Base-by-base conservation (phyloP, 2,888 invertebrate genomes). In the Cosmia pyralina region DNA sequence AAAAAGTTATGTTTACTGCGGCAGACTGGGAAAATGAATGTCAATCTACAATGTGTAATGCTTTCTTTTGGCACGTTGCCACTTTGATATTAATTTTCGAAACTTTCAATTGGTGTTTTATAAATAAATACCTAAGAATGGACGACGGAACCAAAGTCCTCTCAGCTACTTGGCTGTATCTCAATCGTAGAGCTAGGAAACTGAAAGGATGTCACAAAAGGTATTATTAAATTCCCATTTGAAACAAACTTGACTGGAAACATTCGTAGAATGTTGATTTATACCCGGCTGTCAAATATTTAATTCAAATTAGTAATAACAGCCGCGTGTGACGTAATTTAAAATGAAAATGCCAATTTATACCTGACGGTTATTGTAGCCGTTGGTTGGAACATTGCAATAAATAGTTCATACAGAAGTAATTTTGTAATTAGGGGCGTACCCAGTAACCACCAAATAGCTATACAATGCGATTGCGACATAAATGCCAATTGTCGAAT, bases 401-500 rank as follows among this genome's bases (percentile, higher is more conserved):
- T 81, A 69, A 82, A 82, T 83, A 73, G 79, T 81, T 85, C 22
- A 72, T 78, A 73, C 75, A 75, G 52, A 79, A 77, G 79, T 81
- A 77, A 78, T 80, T 81, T 81, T 68, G 67, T 83, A 81, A 85
- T 85, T 77, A 87, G 73, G 72, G 75, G 62, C 71, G 76, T 67
- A 58, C 55, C 74, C 66, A 59, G 69, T 72, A 77, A 74, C 82
- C 67, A 79, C 75, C 59, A 64, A 77, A 82, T 85, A 87, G 85
- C 89, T 89, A 90, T 90, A 92, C 89, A 91, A 92, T 89, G 87
- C 91, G 90, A 93, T 94, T 93, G 93, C 92, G 89, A 92, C 93
- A 92, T 93, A 94, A 94, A 95, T 94, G 94, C 90, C 94, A 95
- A 95, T 95, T 94, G 94, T 94, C 94, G 95, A 95, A 95, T 95